Evolutionary conservation across 2,797 vertebrate species (phyloP).

Genomic region (Schizopygopsis malacanthus): DNA sequence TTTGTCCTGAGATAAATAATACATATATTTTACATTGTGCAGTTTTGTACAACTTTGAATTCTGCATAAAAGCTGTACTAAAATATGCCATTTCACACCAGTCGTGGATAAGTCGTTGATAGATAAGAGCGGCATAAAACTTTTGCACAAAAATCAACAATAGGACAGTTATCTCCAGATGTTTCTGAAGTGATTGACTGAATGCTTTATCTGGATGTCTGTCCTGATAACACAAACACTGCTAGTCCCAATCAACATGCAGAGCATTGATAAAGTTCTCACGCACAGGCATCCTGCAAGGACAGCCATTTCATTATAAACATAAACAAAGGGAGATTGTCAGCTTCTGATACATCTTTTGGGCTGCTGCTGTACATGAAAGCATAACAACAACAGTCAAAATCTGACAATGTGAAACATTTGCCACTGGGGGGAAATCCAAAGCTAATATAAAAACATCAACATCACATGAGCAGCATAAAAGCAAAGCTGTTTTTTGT

Average conservation of each 20-base stretch:
- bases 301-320: constrained; percentile 15
- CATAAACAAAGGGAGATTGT: constrained; percentile 1
- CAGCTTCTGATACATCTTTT: background rate
- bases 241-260: constrained; percentile 10
- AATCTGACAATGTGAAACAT: background rate
- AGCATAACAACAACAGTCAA: constrained; percentile 20
- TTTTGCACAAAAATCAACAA: background rate
- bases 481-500: background rate
- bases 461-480: background rate
- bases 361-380: background rate
- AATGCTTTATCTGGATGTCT: constrained; percentile 48
- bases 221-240: constrained; percentile 43
- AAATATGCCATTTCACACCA: background rate
- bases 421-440: background rate
- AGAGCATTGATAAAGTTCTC: constrained; percentile 11
- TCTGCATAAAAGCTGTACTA: background rate
- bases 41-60: background rate
- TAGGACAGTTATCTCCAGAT: constrained; percentile 37
- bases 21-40: background rate
- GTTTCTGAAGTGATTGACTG: constrained; percentile 44
- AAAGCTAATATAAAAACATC: constrained; percentile 5
- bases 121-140: background rate
- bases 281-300: background rate
- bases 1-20: background rate
- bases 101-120: background rate